These are phyloP conservation scores for Euwallacea fornicatus DNA, from an alignment of 1,140 invertebrate genomes.

Conservation along the genomic window DNA sequence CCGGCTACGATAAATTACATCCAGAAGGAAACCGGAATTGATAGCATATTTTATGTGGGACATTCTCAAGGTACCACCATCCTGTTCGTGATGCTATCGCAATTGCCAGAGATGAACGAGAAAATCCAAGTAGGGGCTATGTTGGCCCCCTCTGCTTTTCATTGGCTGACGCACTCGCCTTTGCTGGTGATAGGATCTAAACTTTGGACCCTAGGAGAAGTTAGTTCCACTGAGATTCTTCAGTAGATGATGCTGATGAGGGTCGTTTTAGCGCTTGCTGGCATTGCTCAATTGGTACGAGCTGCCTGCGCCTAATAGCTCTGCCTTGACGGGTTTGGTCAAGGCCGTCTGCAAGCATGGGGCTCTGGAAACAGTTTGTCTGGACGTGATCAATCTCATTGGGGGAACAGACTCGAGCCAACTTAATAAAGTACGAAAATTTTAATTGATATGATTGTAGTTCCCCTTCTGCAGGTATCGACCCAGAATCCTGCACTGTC, in stretches of 20 bases:
- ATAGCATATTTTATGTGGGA: constrained; percentile 41
- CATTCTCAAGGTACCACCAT: constrained; percentile 61
- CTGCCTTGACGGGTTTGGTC: constrained; percentile 6
- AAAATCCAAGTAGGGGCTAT: constrained; percentile 53
- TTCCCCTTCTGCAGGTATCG: no score
- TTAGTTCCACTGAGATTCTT: not conserved
- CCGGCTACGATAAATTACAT: constrained; percentile 63
- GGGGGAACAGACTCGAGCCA: constrained; percentile 14
- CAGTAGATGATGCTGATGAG: not conserved
- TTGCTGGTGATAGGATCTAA: constrained; percentile 10
- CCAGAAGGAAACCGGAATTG: constrained; percentile 31
- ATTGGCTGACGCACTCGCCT: constrained; percentile 28
- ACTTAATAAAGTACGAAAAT: constrained; percentile 17
- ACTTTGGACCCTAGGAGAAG: constrained; percentile 10
- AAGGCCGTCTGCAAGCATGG: constrained; percentile 8
- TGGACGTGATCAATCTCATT: constrained; percentile 13
- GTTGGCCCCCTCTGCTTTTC: constrained; percentile 42
- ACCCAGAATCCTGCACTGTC: no score
- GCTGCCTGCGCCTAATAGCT: constrained; percentile 19
- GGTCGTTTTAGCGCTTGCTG: constrained; percentile 7
- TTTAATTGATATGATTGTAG: no score
- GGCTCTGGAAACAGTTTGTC: constrained; percentile 15
- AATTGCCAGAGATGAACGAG: constrained; percentile 62
- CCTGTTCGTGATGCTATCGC: constrained; percentile 67
- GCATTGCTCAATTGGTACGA: constrained; percentile 28